Percentiles rank a stretch among this genome's conserved stretches.
These are phyloP conservation scores for Meteorus colon DNA, from an alignment of 2,888 invertebrate species.

Conservation along the genomic window DNA sequence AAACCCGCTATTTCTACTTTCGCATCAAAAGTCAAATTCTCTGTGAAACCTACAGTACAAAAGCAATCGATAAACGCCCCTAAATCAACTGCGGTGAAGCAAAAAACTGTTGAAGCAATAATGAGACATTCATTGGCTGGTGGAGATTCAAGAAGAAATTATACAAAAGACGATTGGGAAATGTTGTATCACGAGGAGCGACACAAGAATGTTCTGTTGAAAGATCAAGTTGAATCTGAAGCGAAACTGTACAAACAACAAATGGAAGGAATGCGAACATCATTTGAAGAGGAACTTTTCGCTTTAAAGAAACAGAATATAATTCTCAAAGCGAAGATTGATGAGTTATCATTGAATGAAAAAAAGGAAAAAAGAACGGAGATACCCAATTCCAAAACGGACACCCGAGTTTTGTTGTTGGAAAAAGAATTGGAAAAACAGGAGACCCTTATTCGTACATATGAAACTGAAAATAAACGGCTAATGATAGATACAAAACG, in stretches of 20 bases:
- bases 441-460: constrained; percentile 65
- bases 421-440: constrained; percentile 68
- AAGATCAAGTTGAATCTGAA: constrained; percentile 66
- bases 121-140: constrained; percentile 54
- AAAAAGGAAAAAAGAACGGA: constrained; percentile 51
- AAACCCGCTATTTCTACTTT: constrained; percentile 49
- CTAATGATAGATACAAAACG: constrained; percentile 64
- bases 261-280: constrained; percentile 64
- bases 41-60: constrained; percentile 43
- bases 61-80: constrained; percentile 49
- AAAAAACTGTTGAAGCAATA: constrained; percentile 52
- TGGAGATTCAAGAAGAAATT: constrained; percentile 58
- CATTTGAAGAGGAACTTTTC: constrained; percentile 68
- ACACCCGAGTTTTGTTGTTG: constrained; percentile 58
- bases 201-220: constrained; percentile 63
- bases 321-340: constrained; percentile 66
- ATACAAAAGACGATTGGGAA: constrained; percentile 61
- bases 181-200: constrained; percentile 66
- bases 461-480: constrained; percentile 68
- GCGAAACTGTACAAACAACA: constrained; percentile 65
- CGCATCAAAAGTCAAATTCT: constrained; percentile 42
- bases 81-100: constrained; percentile 37
- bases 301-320: constrained; percentile 69
- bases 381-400: constrained; percentile 48
- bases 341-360: constrained; percentile 62